These are phyloP conservation scores for Pherbina coryleti DNA, from an alignment of 2,888 invertebrate species.

Conservation along the genomic window DNA sequence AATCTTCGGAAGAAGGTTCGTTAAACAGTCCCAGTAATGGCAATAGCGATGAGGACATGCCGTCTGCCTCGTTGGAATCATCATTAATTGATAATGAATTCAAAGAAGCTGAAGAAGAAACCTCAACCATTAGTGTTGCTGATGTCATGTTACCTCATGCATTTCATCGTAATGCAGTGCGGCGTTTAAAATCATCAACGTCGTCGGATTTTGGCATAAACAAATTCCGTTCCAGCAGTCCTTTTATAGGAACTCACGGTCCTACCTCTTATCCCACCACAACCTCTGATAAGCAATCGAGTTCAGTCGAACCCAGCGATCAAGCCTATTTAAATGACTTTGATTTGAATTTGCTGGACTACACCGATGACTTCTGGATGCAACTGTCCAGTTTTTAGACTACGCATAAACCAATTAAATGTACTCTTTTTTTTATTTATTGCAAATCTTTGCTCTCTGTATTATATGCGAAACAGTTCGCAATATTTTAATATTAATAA, in stretches of 20 bases:
- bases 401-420: background rate
- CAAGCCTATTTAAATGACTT: conserved; percentile 43
- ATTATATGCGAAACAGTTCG: background rate
- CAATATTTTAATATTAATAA: background rate
- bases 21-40: conserved; percentile 6
- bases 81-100: background rate
- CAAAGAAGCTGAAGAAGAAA: background rate
- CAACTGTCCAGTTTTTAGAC: conserved; percentile 24
- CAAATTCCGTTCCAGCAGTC: background rate
- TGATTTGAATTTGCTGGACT: conserved; percentile 42
- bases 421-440: background rate
- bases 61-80: background rate
- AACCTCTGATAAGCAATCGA: background rate
- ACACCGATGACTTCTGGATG: conserved; percentile 19
- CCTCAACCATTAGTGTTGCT: background rate
- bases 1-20: conserved; percentile 25
- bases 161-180: background rate
- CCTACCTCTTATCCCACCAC: background rate
- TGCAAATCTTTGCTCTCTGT: background rate
- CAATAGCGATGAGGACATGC: conserved; percentile 27
- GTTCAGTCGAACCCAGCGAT: conserved; percentile 33
- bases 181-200: background rate
- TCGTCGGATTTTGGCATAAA: background rate
- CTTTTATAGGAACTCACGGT: background rate
- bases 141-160: conserved; percentile 24